A percentile compares a stretch with the other conserved stretches of the same genome.
phyloP scores from a whole-genome alignment of 2,888 invertebrate genomes.

The Parelbella ahira region DNA sequence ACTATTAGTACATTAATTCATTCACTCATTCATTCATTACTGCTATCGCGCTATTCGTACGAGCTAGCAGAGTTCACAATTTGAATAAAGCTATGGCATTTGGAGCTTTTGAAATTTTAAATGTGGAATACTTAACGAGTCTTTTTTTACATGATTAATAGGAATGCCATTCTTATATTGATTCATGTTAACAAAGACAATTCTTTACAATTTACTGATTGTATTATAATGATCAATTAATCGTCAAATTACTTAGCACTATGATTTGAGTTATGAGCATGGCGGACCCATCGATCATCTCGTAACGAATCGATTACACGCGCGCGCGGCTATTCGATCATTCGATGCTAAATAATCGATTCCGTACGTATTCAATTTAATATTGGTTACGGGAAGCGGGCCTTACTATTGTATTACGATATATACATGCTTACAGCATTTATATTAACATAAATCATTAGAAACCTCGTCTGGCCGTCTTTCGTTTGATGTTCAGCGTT shows the following conservation, averaged over 20 bases:
- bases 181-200: too few relatives aligned
- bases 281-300: conserved; percentile 49
- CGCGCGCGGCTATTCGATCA: conserved; percentile 45
- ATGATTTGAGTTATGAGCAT: conserved; percentile 11
- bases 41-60: conserved; percentile 13
- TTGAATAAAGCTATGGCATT: too few relatives aligned
- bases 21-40: conserved; percentile 11
- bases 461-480: conserved; percentile 21
- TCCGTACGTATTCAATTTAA: conserved; percentile 59
- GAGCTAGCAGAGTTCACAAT: too few relatives aligned
- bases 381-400: conserved; percentile 57
- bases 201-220: not conserved
- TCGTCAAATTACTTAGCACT: conserved; percentile 18
- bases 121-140: too few relatives aligned
- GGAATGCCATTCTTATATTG: too few relatives aligned
- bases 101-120: too few relatives aligned
- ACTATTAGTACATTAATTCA: too few relatives aligned
- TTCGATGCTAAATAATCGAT: conserved; percentile 55
- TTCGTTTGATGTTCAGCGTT: conserved; percentile 15
- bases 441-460: conserved; percentile 62
- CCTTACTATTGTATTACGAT: conserved; percentile 49
- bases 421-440: conserved; percentile 48
- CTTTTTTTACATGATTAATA: too few relatives aligned
- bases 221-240: conserved; percentile 15
- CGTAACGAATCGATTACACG: conserved; percentile 52